Conservation (phyloP, 2,113 vertebrate genomes). For the Mesoclemmys tuberculata region DNA sequence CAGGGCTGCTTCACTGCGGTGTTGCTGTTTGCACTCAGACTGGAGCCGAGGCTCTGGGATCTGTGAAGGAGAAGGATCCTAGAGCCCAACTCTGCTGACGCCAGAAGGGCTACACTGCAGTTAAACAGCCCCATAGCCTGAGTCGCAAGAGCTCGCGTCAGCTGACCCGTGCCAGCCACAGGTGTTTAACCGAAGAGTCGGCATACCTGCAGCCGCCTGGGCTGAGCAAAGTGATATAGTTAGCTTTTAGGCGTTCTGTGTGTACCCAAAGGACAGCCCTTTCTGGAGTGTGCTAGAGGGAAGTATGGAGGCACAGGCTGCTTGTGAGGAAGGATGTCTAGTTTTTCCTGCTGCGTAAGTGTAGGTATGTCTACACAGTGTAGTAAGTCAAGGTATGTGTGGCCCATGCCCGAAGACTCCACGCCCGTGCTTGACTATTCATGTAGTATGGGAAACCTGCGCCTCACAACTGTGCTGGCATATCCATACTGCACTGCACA, state of each 20-base stretch:
- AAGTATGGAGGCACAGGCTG: not conserved
- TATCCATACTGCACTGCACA: not conserved
- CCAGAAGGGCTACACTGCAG: not conserved
- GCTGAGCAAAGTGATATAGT: conserved; percentile 35
- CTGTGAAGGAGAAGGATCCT: no score
- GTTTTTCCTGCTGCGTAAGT: not conserved
- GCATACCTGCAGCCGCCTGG: conserved; percentile 24
- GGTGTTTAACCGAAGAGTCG: not conserved
- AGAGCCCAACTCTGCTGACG: not conserved
- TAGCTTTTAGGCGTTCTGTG: conserved; percentile 10
- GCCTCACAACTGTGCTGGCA: not conserved
- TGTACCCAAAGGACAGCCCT: conserved; percentile 34
- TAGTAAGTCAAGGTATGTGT: not conserved
- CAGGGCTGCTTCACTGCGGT: not conserved
- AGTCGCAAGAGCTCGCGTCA: not conserved
- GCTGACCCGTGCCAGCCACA: not conserved
- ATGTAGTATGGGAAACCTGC: not conserved
- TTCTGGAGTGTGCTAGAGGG: not conserved
- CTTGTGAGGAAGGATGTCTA: not conserved
- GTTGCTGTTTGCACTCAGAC: not conserved
- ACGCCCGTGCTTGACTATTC: not conserved
- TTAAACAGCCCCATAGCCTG: not conserved
- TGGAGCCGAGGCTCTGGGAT: not conserved
- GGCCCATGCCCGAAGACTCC: not conserved
- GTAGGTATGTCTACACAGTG: not conserved